Conservation (phyloP, 1,140 invertebrate genomes). For the Acromyrmex heyeri region DNA sequence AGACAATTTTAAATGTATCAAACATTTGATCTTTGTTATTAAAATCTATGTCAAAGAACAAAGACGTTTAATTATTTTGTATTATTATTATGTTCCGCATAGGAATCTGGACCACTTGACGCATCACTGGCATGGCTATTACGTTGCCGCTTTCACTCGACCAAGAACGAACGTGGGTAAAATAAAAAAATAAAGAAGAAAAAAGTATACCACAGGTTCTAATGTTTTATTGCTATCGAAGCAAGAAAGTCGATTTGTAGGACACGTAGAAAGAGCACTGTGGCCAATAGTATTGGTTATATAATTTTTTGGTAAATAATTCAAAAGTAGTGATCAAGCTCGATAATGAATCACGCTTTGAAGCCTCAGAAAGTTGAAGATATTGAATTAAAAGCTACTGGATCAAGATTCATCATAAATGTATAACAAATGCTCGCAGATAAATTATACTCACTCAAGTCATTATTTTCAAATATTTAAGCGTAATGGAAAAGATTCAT, state of each 20-base stretch:
- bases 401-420: background rate
- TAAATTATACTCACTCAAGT: background rate
- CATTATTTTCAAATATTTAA: background rate
- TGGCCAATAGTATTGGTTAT: background rate
- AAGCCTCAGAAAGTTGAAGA: background rate
- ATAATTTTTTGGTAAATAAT: background rate
- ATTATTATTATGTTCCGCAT: slow-evolving; percentile 21
- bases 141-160: slow-evolving; percentile 77
- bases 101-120: slow-evolving; percentile 67
- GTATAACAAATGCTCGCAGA: background rate
- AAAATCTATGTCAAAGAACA: slow-evolving; percentile 13
- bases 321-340: background rate
- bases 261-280: background rate
- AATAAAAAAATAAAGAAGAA: slow-evolving; percentile 18
- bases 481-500: background rate
- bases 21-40: slow-evolving; percentile 6
- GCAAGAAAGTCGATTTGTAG: background rate
- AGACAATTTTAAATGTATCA: too few species aligned
- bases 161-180: background rate
- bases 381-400: background rate
- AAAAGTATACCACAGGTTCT: background rate
- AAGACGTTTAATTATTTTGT: background rate
- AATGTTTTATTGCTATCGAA: background rate
- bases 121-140: slow-evolving; percentile 55
- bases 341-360: background rate